Base-by-base conservation (phyloP, 2,113 vertebrate genomes). In the Lampris megalopsis region DNA sequence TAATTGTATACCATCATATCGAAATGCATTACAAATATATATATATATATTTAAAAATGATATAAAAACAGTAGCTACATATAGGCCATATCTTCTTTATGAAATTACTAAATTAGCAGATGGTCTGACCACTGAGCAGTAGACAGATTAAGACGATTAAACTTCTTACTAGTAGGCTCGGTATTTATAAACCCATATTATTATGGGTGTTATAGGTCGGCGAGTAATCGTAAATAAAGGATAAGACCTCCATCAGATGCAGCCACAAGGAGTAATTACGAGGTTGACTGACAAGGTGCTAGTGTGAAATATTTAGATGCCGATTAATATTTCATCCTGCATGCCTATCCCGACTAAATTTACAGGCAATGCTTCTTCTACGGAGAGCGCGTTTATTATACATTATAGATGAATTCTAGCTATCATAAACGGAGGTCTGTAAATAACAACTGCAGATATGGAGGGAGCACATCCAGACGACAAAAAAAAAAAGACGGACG, bases 281-380 rank as follows among this genome's bases (percentile, higher is more conserved):
- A 75, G 66, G 72, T 68, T 69, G 81, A 75, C 67, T 61, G 86
- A 92, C 88, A 92, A 86, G 85, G 87, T 88, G 82, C 78, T 66
- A 54, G 0, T 73, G 54, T 92, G 75, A 90, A 91, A 92, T 86
- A 93, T 91, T 91, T 52, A 92, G 35, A 45, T 69, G 58, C 3
- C 40, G 70, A 66, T 93, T 64, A 93, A 92, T 92, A 89, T 91
- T 93, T 93, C 45, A 92, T 89, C 72, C 63, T 78, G 77, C 80
- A 84, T 82, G 72, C 69, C 37, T 60, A 82, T 47, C 68, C 73
- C 74, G 69, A 68, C 40, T 74, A 89, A 81, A 85, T 88, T 56
- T 82, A 90, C 85, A 88, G 83, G 69, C 38, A 64, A 73, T 68
- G 42, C 71, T 79, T 84, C 73, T 68, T 73, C 68, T 56, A 85